Evolutionary conservation across 2,113 vertebrate species (phyloP).

Genomic region (Rostratula benghalensis): DNA sequence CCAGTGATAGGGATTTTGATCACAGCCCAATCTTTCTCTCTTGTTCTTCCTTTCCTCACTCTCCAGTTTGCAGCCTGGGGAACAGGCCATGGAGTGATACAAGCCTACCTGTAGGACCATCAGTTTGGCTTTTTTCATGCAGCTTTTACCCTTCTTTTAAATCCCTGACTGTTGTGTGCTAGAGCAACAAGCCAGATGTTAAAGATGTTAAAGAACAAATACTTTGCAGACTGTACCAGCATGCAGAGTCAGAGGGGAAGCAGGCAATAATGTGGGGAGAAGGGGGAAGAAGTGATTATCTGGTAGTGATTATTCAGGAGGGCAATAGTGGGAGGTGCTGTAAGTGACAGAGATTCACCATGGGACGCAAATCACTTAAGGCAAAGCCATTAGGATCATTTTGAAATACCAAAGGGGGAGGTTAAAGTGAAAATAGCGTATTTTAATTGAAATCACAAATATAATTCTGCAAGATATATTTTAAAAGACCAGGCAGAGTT

Average conservation of each 20-base stretch:
- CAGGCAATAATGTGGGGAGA: conserved; percentile 43
- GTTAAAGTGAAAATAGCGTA: conserved; percentile 39
- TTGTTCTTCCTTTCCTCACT: not conserved
- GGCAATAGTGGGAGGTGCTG: conserved; percentile 38
- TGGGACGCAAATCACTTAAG: conserved; percentile 19
- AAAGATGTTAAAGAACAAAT: conserved; percentile 11
- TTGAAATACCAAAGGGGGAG: conserved; percentile 39
- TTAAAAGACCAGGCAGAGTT: not conserved
- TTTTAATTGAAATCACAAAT: conserved; percentile 65
- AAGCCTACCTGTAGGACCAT: not conserved
- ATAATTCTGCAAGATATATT: not conserved
- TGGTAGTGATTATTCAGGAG: conserved; percentile 51
- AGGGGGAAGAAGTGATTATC: conserved; percentile 63
- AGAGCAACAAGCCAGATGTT: not conserved
- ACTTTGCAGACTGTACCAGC: not conserved
- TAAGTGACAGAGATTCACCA: conserved; percentile 23
- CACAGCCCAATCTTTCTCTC: not conserved
- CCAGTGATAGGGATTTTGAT: too few species aligned
- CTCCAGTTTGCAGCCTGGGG: not conserved
- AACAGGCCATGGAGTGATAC: not conserved
- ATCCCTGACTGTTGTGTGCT: not conserved
- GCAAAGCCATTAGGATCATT: conserved; percentile 49
- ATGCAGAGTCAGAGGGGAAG: conserved; percentile 19
- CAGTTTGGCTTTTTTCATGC: not conserved
- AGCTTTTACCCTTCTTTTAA: not conserved